These are phyloP conservation scores for Cataglyphis livida DNA, from an alignment of 2,888 invertebrate species.

Conservation along the genomic window DNA sequence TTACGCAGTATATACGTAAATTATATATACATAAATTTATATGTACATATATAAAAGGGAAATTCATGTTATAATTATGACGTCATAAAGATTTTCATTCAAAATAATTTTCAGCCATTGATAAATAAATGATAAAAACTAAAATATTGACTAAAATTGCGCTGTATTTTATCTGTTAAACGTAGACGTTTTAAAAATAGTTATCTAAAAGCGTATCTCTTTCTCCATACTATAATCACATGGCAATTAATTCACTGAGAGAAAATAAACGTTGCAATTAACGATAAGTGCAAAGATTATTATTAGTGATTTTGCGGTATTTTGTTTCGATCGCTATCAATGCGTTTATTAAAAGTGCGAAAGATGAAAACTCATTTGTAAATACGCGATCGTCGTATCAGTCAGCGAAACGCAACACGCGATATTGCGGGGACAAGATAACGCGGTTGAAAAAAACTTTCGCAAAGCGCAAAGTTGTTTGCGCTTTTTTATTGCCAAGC, in stretches of 20 bases:
- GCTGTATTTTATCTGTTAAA: conserved; percentile 3
- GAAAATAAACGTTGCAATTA: not conserved
- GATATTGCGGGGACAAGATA: conserved; percentile 17
- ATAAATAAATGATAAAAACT: not conserved
- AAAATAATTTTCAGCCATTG: conserved; percentile 8
- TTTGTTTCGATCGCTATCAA: not conserved
- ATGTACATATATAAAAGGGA: not conserved
- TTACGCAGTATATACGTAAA: no score
- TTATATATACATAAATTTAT: no score
- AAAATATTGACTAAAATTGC: conserved; percentile 9
- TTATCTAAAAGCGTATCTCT: not conserved
- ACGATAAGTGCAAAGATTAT: not conserved
- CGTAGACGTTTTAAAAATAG: conserved; percentile 6
- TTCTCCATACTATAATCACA: not conserved
- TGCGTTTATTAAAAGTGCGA: not conserved
- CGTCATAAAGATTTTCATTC: not conserved
- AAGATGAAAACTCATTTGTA: conserved; percentile 10
- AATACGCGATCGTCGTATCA: conserved; percentile 15
- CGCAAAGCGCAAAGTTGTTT: conserved; percentile 40
- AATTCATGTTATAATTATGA: conserved; percentile 22
- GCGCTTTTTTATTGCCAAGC: conserved; percentile 22
- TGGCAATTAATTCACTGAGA: conserved; percentile 10
- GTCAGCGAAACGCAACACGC: not conserved
- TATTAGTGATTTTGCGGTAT: not conserved
- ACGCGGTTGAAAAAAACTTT: conserved; percentile 39